These are phyloP conservation scores for Geotrypetes seraphini DNA, from an alignment of 2,797 vertebrate species.

Conservation along the genomic window DNA sequence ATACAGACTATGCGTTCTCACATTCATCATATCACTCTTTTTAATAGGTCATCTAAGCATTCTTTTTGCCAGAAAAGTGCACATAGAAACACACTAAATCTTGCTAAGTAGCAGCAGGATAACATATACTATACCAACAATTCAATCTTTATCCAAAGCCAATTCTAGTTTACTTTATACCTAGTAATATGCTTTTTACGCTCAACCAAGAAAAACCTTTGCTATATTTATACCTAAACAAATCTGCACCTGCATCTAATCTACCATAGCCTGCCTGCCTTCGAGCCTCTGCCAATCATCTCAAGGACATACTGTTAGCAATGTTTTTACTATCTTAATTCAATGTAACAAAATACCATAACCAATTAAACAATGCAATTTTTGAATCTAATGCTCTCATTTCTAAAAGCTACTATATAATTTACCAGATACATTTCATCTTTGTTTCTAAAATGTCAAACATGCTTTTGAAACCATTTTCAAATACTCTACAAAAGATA, in stretches of 20 bases:
- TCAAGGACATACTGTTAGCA: conserved; percentile 28
- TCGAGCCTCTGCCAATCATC: conserved; percentile 68
- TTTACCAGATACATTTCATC: no score
- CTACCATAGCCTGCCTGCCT: conserved; percentile 67
- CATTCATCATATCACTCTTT: conserved; percentile 35
- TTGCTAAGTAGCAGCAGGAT: conserved; percentile 60
- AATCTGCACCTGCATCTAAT: conserved; percentile 77
- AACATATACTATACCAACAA: conserved; percentile 65
- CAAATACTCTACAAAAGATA: no score
- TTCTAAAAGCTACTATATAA: no score
- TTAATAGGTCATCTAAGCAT: conserved; percentile 46
- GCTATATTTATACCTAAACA: conserved; percentile 76
- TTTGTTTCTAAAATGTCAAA: no score
- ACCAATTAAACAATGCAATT: conserved; percentile 13
- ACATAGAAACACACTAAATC: conserved; percentile 47
- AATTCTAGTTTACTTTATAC: conserved; percentile 70
- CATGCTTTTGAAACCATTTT: no score
- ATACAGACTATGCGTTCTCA: conserved; percentile 36
- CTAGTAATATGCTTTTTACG: conserved; percentile 75
- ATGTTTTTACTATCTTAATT: conserved; percentile 54
- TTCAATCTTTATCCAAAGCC: conserved; percentile 69
- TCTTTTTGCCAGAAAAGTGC: conserved; percentile 47
- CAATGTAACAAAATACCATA: no score
- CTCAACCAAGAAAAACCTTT: conserved; percentile 75
- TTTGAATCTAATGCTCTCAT: conserved; percentile 24